Evolutionary conservation across 2,797 vertebrate genomes (phyloP).

Genomic region (Vultur gryphus): DNA sequence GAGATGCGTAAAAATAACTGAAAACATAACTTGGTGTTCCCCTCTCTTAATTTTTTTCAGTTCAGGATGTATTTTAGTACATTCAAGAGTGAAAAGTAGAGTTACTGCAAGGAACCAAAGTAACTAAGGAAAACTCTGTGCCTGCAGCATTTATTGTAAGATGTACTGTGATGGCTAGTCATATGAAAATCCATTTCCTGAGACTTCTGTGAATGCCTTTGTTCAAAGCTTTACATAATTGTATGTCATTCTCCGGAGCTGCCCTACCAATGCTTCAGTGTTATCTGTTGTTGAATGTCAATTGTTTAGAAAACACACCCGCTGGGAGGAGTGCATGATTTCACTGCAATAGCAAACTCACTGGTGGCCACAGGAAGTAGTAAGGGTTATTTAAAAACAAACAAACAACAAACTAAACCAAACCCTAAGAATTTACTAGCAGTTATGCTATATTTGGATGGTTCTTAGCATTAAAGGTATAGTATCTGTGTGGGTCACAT

Average conservation of each 20-base stretch:
- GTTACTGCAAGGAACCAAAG: background rate
- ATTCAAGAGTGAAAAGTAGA: background rate
- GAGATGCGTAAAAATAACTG: background rate
- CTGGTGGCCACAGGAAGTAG: background rate
- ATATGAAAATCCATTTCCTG: constrained; percentile 35
- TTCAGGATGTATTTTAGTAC: background rate
- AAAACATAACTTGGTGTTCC: background rate
- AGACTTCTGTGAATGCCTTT: background rate
- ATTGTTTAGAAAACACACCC: background rate
- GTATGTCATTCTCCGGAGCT: background rate
- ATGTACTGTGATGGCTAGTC: background rate
- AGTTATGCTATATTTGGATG: background rate
- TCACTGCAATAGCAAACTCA: background rate
- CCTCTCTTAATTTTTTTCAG: background rate
- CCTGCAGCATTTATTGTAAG: background rate
- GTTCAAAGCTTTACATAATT: constrained; percentile 10
- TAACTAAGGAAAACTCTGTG: background rate
- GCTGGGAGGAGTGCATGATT: background rate
- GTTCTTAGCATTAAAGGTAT: background rate
- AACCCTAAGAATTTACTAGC: background rate
- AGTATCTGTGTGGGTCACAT: background rate
- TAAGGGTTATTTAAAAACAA: background rate
- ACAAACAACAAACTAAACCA: background rate
- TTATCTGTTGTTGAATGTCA: background rate
- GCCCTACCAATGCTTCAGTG: background rate